These are phyloP conservation scores for Coracopsis vasa DNA, from an alignment of 2,113 vertebrate genomes.

Conservation along the genomic window DNA sequence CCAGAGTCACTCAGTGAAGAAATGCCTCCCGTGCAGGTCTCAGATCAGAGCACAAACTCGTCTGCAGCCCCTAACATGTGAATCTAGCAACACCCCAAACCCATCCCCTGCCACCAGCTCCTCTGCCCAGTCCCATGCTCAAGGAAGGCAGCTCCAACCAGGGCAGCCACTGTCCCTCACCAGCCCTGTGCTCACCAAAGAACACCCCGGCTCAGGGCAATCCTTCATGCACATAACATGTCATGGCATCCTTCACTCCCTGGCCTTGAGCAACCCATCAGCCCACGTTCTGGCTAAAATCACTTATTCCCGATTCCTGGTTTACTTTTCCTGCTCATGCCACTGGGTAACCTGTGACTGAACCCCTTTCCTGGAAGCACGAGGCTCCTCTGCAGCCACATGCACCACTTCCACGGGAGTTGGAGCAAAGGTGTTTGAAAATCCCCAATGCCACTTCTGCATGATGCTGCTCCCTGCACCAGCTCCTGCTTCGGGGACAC, in stretches of 20 bases:
- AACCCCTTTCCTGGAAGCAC: not conserved
- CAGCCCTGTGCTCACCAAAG: rapidly evolving
- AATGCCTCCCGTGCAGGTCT: not conserved
- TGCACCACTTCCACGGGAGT: not conserved
- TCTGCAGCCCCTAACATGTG: not conserved
- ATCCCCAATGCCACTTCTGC: not conserved
- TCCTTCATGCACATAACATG: not conserved
- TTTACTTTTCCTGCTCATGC: not conserved
- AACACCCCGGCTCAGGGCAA: not conserved
- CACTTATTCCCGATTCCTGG: rapidly evolving
- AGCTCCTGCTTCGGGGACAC: not conserved
- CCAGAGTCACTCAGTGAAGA: not conserved
- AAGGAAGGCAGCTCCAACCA: not conserved
- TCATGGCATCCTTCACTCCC: rapidly evolving
- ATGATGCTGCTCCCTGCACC: rapidly evolving
- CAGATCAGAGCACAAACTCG: not conserved
- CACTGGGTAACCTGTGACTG: not conserved
- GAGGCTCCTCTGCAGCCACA: not conserved
- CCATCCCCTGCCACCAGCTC: not conserved
- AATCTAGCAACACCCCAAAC: not conserved
- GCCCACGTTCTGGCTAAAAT: not conserved
- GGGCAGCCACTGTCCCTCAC: rapidly evolving
- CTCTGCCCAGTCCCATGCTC: not conserved
- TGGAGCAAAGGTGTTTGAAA: not conserved
- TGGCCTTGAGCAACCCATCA: rapidly evolving